Evolutionary conservation across 2,888 invertebrate genomes (phyloP), one percentile per base, ranked within the genome.

Genomic region (Mycalesis mineus): DNA sequence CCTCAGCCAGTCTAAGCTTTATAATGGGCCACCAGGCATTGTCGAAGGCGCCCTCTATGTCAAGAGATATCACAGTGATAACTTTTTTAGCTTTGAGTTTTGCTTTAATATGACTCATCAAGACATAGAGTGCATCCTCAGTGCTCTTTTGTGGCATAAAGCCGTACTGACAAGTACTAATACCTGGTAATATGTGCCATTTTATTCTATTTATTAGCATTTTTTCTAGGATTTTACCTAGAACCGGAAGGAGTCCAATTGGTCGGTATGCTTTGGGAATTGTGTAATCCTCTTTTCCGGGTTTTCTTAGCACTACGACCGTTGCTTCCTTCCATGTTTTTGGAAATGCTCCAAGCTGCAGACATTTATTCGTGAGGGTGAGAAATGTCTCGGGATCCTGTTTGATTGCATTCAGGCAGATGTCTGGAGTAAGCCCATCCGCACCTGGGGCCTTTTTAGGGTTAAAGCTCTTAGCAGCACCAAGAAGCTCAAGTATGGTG

Each of bases 191-290:
- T 22, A 13, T 22, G 5, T 22, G 22, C 22, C 22, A 37, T 13
- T 22, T 40, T 11, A 13, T 7, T 13, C 11, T 28, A 9, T 8
- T 8, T 22, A 39, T 22, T 13, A 22, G 22, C 13, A 37, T 4
- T n/a, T 36, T 55, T 49, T 17, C 55, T 9, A 55, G 11, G 2
- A 58, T 37, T 39, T 64, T 64, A 2, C 62, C 62, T 37, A 62
- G 41, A 2, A 62, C 52, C 1, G 62, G 48, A 1, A 64, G 39
- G 0, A 64, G 50, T 1, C 64, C 62, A 11, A 64, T 62, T 1
- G 61, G 64, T 15, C 64, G 17, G 41, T 58, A 60, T 0, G 58
- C 39, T 33, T 62, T 63, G 2, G 64, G 58, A 6, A 14, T 3
- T n/a, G 51, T 41, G 33, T 59, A 63, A 22, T 57, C 45, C 1